Conservation (phyloP, 1,140 invertebrate species). For the Papilio xuthus region DNA sequence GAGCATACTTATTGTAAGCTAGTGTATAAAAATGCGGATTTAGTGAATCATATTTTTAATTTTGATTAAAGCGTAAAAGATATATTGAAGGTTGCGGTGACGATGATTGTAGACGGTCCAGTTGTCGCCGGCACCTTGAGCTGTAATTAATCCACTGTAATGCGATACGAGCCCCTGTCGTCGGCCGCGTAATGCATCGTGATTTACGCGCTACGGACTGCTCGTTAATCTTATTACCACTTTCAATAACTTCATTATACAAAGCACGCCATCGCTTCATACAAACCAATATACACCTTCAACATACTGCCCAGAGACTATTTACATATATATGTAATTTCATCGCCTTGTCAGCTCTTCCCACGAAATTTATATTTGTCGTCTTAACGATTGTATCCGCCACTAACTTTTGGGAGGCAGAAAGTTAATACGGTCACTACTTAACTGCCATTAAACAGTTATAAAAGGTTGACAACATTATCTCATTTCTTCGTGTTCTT, state of each 20-base stretch:
- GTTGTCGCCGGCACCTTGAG: slow-evolving; percentile 57
- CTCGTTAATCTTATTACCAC: slow-evolving; percentile 79
- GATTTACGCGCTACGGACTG: slow-evolving; percentile 72
- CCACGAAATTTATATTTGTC: slow-evolving; percentile 73
- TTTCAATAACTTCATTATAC: slow-evolving; percentile 79
- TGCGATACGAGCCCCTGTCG: slow-evolving; percentile 72
- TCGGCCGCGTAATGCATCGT: slow-evolving; percentile 74
- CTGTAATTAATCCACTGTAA: slow-evolving; percentile 76
- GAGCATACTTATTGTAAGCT: not conserved
- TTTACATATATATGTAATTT: slow-evolving; percentile 49
- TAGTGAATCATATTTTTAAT: not conserved
- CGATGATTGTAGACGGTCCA: slow-evolving; percentile 44
- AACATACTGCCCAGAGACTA: slow-evolving; percentile 48
- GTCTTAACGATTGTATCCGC: slow-evolving; percentile 68
- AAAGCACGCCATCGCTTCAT: slow-evolving; percentile 48
- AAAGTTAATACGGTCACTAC: slow-evolving; percentile 63
- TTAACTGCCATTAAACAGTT: slow-evolving; percentile 60
- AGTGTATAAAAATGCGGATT: not conserved
- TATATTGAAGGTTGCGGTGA: slow-evolving; percentile 17
- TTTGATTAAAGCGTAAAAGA: not conserved
- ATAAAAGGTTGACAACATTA: slow-evolving; percentile 52
- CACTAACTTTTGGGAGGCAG: slow-evolving; percentile 50
- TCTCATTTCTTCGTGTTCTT: slow-evolving; percentile 38
- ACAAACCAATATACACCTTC: slow-evolving; percentile 64
- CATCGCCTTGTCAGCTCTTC: slow-evolving; percentile 58